Conservation (phyloP, 2,113 vertebrate species). For the Pygoscelis adeliae region DNA sequence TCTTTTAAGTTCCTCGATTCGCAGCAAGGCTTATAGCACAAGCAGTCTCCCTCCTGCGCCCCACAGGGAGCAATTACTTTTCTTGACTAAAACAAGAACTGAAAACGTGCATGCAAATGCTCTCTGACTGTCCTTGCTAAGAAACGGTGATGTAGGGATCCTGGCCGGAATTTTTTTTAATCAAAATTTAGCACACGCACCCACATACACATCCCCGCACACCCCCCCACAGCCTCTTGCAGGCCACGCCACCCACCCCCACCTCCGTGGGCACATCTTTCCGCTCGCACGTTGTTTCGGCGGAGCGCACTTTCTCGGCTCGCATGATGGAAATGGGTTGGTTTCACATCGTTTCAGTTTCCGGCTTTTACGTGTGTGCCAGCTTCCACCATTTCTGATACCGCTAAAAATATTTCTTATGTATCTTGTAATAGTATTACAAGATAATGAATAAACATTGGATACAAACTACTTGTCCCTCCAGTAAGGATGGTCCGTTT, state of each 20-base stretch:
- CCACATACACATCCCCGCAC: too few species aligned
- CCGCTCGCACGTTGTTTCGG: fast-evolving
- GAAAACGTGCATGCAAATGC: fast-evolving
- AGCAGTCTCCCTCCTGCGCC: background rate
- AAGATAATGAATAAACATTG: background rate
- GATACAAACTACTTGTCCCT: background rate
- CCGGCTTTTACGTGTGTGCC: fast-evolving
- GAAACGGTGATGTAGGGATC: background rate
- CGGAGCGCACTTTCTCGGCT: fast-evolving
- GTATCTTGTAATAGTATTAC: background rate
- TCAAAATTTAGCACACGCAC: background rate
- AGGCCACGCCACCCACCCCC: background rate
- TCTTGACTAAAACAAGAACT: background rate
- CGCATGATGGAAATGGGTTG: background rate
- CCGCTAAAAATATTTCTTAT: background rate
- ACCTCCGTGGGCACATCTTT: background rate
- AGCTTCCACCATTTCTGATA: background rate
- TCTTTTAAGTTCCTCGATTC: background rate
- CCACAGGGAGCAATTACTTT: background rate
- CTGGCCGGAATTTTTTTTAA: background rate
- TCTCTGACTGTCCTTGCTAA: background rate
- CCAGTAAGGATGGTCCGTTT: background rate
- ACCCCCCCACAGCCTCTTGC: background rate
- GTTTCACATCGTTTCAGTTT: background rate
- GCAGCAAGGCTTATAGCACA: background rate